Base-by-base conservation (phyloP, 2,888 invertebrate genomes). In the Cataglyphis albicans region DNA sequence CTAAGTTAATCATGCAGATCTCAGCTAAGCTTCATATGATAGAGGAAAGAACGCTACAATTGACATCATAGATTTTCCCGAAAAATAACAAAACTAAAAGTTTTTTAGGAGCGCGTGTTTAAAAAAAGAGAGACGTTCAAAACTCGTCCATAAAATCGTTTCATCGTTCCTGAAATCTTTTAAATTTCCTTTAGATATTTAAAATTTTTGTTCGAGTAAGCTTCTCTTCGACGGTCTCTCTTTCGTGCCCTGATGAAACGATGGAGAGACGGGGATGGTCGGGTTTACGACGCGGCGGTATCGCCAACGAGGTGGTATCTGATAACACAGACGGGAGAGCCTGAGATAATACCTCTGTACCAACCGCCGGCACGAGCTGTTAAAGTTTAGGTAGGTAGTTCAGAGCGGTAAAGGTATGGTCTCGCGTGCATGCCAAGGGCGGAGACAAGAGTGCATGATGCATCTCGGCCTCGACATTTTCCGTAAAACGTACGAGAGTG, bases 291-390 rank as follows among this genome's bases (percentile, higher is more conserved):
- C 21, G 41, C n/a, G 57, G 41, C 59, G 74, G 61, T 25, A 65
- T 64, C 84, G 21, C 21, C 80, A 76, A 83, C 81, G 75, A 85
- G 81, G 57, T 38, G 76, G 82, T 82, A 84, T 86, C 88, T 84
- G 88, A 88, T 89, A 88, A 85, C 87, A 82, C 65, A 87, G 84
- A 86, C 84, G 85, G 75, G 86, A 73, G 73, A 85, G 84, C 82
- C 81, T 84, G 83, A 88, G 89, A 89, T 89, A 89, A 89, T 87
- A 76, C 89, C 84, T 87, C 81, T 81, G 81, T 84, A 85, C 88
- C 64, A 85, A 85, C 89, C 82, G 78, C 83, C 80, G 73, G 75
- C 86, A 76, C 83, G 87, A 83, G 86, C 78, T 86, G 81, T 88
- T 87, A 83, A 88, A 89, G 87, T 89, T 84, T 52, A 72, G 57